Evolutionary conservation across 2,888 invertebrate genomes (phyloP).

Genomic region (Cheilosia vulpina): DNA sequence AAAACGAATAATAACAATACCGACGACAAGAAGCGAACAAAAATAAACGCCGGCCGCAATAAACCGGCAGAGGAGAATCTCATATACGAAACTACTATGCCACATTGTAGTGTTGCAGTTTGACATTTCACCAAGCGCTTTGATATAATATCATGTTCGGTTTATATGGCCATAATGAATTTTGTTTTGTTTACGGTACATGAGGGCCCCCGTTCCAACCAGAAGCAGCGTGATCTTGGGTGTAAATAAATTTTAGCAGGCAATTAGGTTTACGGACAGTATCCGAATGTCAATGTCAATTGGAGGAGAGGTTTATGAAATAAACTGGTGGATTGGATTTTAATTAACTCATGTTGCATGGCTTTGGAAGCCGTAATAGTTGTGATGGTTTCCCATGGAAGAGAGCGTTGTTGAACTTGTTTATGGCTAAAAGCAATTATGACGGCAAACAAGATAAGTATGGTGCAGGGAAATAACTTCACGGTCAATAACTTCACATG

Average conservation of each 20-base stretch:
- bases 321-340: neutral
- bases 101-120: neutral
- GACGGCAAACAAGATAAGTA: too few relatives aligned
- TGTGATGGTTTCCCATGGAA: neutral
- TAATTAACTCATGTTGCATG: neutral
- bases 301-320: neutral
- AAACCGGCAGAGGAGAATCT: neutral
- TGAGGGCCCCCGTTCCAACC: neutral
- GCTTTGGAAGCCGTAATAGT: neutral
- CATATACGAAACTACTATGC: neutral
- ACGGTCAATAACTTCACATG: too few relatives aligned
- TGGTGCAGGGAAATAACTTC: too few relatives aligned
- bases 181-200: too few relatives aligned
- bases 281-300: slow-evolving; percentile 9
- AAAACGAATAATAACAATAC: slow-evolving; percentile 10
- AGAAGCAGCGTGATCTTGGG: neutral
- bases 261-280: neutral
- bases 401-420: too few relatives aligned
- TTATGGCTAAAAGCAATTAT: too few relatives aligned
- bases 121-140: too few relatives aligned
- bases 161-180: neutral
- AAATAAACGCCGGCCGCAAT: neutral
- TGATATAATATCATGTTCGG: too few relatives aligned
- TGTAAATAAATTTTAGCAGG: neutral
- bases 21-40: neutral